Percentiles rank a stretch among this genome's conserved stretches.
Evolutionary conservation across 35 echinoderm and acorn worm genomes (phyloP).

Genomic region (Lytechinus pictus): DNA sequence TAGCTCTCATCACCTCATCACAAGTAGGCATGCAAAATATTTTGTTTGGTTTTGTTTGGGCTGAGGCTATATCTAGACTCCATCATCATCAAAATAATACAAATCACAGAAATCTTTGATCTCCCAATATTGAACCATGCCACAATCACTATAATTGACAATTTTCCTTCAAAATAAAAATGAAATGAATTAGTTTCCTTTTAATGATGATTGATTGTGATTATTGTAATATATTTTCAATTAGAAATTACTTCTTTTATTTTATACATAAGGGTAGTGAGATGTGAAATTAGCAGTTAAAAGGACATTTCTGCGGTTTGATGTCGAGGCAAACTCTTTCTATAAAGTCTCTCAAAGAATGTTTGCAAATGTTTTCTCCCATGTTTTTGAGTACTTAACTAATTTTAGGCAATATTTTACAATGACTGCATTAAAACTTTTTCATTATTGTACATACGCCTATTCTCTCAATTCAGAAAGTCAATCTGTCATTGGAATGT

Average conservation of each 20-base stretch:
- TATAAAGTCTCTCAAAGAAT: neutral
- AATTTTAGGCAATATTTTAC: too few relatives aligned
- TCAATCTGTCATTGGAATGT: too few relatives aligned
- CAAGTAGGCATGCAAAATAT: neutral
- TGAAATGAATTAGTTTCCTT: neutral
- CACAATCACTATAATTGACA: neutral
- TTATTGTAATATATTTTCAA: neutral
- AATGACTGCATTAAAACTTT: too few relatives aligned
- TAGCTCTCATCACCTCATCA: neutral
- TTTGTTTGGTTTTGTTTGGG: slow-evolving; percentile 18
- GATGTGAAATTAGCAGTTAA: neutral
- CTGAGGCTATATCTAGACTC: neutral
- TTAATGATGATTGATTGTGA: neutral
- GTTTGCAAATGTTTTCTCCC: too few relatives aligned
- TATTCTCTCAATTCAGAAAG: too few relatives aligned
- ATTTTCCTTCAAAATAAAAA: neutral
- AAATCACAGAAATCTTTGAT: neutral
- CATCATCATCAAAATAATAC: neutral
- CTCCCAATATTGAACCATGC: neutral
- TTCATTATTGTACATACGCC: too few relatives aligned
- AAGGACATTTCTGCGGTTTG: neutral
- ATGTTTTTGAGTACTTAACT: too few relatives aligned
- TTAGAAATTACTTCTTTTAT: neutral
- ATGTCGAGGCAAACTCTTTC: neutral
- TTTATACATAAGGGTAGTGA: neutral